These are phyloP conservation scores for Epistrophe eligans DNA, from an alignment of 2,888 invertebrate genomes.

Conservation along the genomic window DNA sequence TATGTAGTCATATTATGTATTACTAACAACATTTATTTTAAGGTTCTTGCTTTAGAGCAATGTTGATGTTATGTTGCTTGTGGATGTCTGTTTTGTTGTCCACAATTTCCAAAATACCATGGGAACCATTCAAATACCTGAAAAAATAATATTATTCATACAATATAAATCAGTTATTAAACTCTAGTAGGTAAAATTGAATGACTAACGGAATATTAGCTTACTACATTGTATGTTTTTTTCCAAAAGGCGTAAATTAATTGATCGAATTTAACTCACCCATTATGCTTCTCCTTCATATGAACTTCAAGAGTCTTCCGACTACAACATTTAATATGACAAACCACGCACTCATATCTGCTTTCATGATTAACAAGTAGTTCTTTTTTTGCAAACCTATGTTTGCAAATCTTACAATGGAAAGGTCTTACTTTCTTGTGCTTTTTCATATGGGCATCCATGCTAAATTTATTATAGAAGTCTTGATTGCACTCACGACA, in stretches of 20 bases:
- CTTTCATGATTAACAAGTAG: background rate
- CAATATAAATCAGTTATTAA: too few relatives aligned
- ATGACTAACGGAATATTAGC: too few relatives aligned
- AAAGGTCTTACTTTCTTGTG: constrained; percentile 14
- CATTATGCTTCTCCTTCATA: constrained; percentile 28
- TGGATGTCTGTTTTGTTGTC: background rate
- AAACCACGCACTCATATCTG: constrained; percentile 27
- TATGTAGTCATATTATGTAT: background rate
- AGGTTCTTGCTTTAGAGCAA: background rate
- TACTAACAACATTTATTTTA: background rate
- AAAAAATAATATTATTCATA: background rate
- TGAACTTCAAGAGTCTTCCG: constrained; percentile 12
- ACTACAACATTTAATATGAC: constrained; percentile 32
- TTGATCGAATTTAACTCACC: constrained; percentile 6
- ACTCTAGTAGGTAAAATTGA: too few relatives aligned
- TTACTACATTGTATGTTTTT: too few relatives aligned
- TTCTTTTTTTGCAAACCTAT: constrained; percentile 22
- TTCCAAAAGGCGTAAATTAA: too few relatives aligned
- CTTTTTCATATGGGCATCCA: background rate
- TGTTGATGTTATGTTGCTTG: background rate
- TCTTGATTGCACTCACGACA: background rate
- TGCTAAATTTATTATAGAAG: background rate
- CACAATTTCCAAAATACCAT: background rate
- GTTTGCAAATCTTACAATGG: constrained; percentile 28
- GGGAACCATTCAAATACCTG: background rate